Conservation (phyloP, 2,797 vertebrate species). For the Triplophysa yarkandensis region DNA sequence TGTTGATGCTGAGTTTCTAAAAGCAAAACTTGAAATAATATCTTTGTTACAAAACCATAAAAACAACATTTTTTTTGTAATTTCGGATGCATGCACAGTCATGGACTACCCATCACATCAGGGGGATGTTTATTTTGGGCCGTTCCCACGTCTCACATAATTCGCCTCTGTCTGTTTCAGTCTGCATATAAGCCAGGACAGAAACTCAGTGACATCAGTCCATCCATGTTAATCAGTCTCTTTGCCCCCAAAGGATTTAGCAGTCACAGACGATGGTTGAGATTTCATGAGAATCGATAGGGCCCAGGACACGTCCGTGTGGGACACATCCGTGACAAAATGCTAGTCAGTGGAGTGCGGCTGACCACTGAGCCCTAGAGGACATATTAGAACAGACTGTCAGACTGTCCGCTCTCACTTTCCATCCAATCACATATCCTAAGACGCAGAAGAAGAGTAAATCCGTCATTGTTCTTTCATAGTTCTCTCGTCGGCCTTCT, state of each 20-base stretch:
- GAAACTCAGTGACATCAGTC: conserved; percentile 31
- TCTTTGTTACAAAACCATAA: conserved; percentile 6
- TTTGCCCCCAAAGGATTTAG: conserved; percentile 13
- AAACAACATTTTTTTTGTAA: neutral
- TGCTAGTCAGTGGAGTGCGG: conserved; percentile 37
- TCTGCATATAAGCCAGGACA: conserved; percentile 9
- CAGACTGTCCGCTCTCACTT: conserved; percentile 16
- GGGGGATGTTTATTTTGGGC: conserved; percentile 25
- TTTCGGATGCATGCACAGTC: conserved; percentile 21
- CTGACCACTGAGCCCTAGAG: conserved; percentile 46
- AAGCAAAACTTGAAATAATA: conserved; percentile 5
- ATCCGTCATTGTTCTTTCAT: conserved; percentile 34
- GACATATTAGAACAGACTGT: conserved; percentile 29
- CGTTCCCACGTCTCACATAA: conserved; percentile 1
- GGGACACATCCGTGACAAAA: conserved; percentile 42
- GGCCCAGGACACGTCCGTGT: neutral
- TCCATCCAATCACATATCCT: conserved; percentile 28
- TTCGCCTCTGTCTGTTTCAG: conserved; percentile 11
- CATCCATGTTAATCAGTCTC: conserved; percentile 45
- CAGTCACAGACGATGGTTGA: conserved; percentile 35
- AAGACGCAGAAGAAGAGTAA: conserved; percentile 14
- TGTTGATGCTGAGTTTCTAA: neutral
- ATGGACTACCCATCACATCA: conserved; percentile 4
- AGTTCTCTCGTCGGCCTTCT: conserved; percentile 10
- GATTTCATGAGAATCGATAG: conserved; percentile 42